These are phyloP conservation scores for Mirounga angustirostris DNA, from an alignment of 2,113 vertebrate genomes.

Conservation along the genomic window DNA sequence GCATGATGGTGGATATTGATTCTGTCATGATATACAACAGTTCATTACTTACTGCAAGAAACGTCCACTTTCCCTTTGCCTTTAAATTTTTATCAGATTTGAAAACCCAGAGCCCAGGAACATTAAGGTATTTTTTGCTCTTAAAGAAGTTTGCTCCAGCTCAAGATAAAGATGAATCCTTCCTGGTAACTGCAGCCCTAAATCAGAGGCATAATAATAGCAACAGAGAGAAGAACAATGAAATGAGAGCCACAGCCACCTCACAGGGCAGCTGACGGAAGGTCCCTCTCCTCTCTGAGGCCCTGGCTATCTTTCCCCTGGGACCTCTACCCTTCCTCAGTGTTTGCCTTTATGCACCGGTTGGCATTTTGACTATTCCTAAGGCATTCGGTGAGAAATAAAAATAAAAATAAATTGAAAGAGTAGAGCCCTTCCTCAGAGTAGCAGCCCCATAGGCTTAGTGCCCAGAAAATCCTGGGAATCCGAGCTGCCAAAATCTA, in stretches of 20 bases:
- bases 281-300: not conserved
- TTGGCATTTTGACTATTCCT: slow-evolving; percentile 51
- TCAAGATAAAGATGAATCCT: not conserved
- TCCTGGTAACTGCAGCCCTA: not conserved
- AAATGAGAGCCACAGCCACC: not conserved
- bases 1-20: not conserved
- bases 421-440: not conserved
- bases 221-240: not conserved
- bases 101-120: not conserved
- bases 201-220: not conserved
- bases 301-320: not conserved
- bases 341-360: not conserved
- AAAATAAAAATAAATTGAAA: not conserved
- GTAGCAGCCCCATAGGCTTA: not conserved
- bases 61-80: not conserved
- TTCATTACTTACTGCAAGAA: not conserved
- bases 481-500: not conserved
- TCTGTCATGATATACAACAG: not conserved
- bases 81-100: slow-evolving; percentile 40
- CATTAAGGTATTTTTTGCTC: not conserved
- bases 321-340: not conserved
- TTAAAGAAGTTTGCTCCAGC: not conserved
- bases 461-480: not conserved
- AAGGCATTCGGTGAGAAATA: not conserved
- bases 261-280: not conserved